These are phyloP conservation scores for Argynnis bischoffii DNA, from an alignment of 2,888 invertebrate genomes.

Conservation along the genomic window DNA sequence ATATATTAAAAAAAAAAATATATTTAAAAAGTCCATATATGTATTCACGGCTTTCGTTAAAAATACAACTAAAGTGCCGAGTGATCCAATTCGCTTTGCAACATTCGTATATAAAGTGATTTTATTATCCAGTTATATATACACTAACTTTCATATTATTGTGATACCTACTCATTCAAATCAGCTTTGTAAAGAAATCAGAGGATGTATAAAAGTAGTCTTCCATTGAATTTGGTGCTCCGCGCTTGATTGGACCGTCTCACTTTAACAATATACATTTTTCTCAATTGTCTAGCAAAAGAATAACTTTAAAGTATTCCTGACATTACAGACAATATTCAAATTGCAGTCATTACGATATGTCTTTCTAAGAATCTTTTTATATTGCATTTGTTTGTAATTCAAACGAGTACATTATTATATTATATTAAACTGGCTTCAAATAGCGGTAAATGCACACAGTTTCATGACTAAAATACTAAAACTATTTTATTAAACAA, in stretches of 20 bases:
- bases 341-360: neutral
- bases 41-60: no score
- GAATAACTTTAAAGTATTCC: conserved; percentile 10
- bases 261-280: conserved; percentile 31
- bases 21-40: no score
- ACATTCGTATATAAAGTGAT: neutral
- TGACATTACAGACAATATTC: conserved; percentile 16
- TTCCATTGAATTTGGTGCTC: conserved; percentile 35
- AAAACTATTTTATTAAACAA: neutral
- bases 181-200: conserved; percentile 29
- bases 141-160: conserved; percentile 24
- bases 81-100: neutral
- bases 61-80: no score
- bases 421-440: no score
- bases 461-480: neutral
- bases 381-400: neutral
- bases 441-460: no score
- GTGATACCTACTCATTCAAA: conserved; percentile 27
- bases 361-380: neutral
- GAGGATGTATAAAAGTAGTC: conserved; percentile 33
- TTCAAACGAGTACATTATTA: neutral
- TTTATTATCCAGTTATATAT: conserved; percentile 21
- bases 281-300: conserved; percentile 14
- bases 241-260: conserved; percentile 35
- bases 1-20: no score